Base-by-base conservation (phyloP, 1,140 invertebrate species). In the Leptinotarsa lineolata region DNA sequence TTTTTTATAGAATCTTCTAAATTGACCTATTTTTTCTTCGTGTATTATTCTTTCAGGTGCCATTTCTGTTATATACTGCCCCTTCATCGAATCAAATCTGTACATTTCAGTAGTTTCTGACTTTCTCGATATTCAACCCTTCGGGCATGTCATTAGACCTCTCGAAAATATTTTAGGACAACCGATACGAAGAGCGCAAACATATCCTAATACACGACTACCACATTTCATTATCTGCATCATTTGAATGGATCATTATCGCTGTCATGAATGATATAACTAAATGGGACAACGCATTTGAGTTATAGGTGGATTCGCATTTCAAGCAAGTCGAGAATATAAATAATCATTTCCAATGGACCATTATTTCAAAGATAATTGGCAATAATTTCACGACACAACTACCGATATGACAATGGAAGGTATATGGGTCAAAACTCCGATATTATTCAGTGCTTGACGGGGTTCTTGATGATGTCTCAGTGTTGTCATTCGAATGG, bases 321-420 rank as follows among this genome's bases (percentile, higher is more conserved):
- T 54, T 54, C 48, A 54, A 54, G 6, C 48, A 54, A 54, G 48
- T 54, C 48, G n/a, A 54, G 48, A 54, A 15, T 54, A 54, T 54
- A 54, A 54, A 54, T 54, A 54, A 54, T 54, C 48, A 54, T 54
- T 16, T 54, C n/a, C 48, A 54, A 54, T 16, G 48, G n/a, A 13
- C n/a, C 48, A 54, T 54, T 54, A 54, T 54, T 54, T 54, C 48
- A 54, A n/a, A 54, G 48, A 54, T 54, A 54, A 54, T 54, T 54
- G 48, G 48, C 48, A n/a, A 54, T 54, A 54, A 54, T 54, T 54
- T 18, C 15, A 54, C 48, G 6, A 18, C 6, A 54, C 48, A 54
- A n/a, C 16, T 54, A 54, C 48, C 16, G 16, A 54, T 54, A 54
- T 15, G 6, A 54, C 48, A 54, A 54, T 54, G 48, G 48, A 54